These are phyloP conservation scores for Parnassius apollo DNA, from an alignment of 2,888 invertebrate genomes.

Conservation along the genomic window DNA sequence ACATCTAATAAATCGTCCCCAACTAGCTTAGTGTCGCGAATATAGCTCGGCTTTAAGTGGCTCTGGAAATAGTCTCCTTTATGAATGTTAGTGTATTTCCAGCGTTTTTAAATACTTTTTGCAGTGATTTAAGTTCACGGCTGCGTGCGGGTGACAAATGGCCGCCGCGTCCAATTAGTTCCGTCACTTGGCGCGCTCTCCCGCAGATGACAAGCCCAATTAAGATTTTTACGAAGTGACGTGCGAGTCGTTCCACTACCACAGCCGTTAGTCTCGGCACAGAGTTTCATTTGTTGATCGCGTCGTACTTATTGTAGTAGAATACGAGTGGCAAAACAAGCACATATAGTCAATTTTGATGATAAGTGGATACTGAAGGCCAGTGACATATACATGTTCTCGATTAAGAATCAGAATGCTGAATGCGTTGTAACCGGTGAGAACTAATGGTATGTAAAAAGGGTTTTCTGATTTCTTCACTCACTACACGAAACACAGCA, in stretches of 20 bases:
- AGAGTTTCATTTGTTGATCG: not conserved
- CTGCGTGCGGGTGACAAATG: conserved; percentile 10
- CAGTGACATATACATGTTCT: no score
- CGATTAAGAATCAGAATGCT: no score
- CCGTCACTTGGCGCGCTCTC: conserved; percentile 5
- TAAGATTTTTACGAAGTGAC: conserved; percentile 2
- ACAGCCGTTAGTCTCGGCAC: not conserved
- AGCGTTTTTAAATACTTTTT: conserved; percentile 10
- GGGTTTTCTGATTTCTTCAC: no score
- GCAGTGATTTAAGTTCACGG: conserved; percentile 21
- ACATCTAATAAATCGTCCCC: conserved; percentile 5
- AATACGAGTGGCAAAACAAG: no score
- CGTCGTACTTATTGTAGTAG: not conserved
- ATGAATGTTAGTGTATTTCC: conserved; percentile 6
- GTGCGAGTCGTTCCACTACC: not conserved
- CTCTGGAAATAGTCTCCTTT: conserved; percentile 2
- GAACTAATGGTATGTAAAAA: no score
- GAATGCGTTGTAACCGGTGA: no score
- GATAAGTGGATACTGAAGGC: no score
- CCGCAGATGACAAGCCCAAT: conserved; percentile 3
- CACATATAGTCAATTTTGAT: no score
- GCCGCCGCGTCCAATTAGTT: conserved; percentile 12
- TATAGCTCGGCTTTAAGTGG: not conserved
- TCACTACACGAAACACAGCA: no score
- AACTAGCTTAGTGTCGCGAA: not conserved